Evolutionary conservation across 2,888 invertebrate species (phyloP).

Genomic region (Protonemura montana): DNA sequence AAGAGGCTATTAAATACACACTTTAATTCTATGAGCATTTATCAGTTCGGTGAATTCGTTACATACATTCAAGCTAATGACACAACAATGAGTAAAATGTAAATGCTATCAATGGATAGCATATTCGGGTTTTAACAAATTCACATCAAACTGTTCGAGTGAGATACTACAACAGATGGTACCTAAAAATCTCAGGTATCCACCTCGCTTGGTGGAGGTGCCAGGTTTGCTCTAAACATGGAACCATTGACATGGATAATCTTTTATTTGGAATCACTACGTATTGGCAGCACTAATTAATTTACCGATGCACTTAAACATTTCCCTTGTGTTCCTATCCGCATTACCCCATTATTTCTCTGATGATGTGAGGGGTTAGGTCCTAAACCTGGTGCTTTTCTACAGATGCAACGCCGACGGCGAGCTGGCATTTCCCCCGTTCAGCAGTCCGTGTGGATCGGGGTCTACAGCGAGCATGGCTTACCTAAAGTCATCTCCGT

Average conservation of each 20-base stretch:
- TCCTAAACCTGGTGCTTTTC: constrained; percentile 39
- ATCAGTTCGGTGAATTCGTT: background rate
- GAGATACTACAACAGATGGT: too few species aligned
- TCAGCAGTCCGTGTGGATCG: constrained; percentile 65
- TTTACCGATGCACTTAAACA: too few species aligned
- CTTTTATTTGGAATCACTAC: too few species aligned
- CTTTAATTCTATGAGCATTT: background rate
- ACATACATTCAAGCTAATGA: background rate
- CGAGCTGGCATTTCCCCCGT: constrained; percentile 67
- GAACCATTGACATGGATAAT: background rate
- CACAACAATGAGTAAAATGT: background rate
- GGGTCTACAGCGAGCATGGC: constrained; percentile 61
- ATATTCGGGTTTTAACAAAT: background rate
- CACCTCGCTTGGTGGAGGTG: background rate
- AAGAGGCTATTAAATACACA: constrained; percentile 1
- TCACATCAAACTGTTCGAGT: background rate
- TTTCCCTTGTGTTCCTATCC: too few species aligned
- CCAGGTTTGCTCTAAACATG: background rate
- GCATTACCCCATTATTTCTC: too few species aligned
- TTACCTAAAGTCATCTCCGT: constrained; percentile 68
- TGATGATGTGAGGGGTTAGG: too few species aligned
- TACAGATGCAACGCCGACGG: constrained; percentile 66
- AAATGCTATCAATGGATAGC: background rate
- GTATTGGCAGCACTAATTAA: too few species aligned
- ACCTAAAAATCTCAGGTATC: too few species aligned